These are phyloP conservation scores for Pocillopora grandis DNA, from an alignment of 92 coral and sea anemone species.

Conservation along the genomic window DNA sequence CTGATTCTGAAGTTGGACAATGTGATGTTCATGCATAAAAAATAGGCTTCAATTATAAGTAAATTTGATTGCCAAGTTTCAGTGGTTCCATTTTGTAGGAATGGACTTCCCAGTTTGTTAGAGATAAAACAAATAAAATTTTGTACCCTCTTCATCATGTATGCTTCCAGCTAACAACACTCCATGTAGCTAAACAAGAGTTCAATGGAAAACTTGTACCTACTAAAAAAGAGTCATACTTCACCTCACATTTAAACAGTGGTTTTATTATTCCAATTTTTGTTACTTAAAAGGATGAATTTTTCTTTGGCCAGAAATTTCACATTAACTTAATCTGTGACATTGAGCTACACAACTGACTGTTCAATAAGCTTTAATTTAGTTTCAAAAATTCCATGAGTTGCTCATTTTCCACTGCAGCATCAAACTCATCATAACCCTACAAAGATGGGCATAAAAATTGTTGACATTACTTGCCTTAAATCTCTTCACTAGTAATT, in stretches of 20 bases:
- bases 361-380: background rate
- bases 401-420: slow-evolving; percentile 78
- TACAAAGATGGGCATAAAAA: slow-evolving; percentile 20
- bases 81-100: too few species aligned
- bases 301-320: background rate
- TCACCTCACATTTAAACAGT: background rate
- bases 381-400: slow-evolving; percentile 56
- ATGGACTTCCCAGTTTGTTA: too few species aligned
- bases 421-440: slow-evolving; percentile 75
- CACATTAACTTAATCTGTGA: background rate
- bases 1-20: too few species aligned
- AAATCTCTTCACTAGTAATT: too few species aligned
- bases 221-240: background rate
- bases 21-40: too few species aligned
- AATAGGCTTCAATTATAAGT: too few species aligned
- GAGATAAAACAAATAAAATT: too few species aligned
- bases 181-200: background rate
- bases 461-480: background rate
- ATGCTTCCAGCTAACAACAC: too few species aligned
- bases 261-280: slow-evolving; percentile 7
- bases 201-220: background rate
- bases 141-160: too few species aligned
- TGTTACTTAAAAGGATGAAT: background rate
- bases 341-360: background rate
- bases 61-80: too few species aligned